A percentile compares a stretch with the other conserved stretches of the same genome.
Conservation (phyloP, 2,113 vertebrate genomes). For the Passer montanus region DNA sequence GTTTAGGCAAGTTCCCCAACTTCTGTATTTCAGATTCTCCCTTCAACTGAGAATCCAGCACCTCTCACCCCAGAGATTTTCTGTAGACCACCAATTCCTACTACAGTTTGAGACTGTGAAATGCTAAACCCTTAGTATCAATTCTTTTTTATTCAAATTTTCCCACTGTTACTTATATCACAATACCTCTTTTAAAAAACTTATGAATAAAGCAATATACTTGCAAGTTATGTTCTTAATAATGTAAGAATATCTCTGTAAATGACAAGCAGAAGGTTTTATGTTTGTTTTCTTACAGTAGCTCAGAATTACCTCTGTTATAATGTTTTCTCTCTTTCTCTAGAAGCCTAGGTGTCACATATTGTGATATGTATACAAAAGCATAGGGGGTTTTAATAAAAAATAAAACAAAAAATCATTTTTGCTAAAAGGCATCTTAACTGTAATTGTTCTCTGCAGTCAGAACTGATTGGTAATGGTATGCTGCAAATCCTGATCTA, state of each 20-base stretch:
- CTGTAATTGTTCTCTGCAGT: constrained; percentile 56
- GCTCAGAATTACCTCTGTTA: background rate
- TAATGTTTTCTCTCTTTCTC: background rate
- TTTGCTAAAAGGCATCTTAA: constrained; percentile 22
- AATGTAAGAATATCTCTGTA: background rate
- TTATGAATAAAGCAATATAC: background rate
- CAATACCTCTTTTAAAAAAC: background rate
- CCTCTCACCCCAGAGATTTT: background rate
- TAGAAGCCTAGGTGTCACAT: background rate
- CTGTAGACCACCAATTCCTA: background rate
- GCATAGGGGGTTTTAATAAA: background rate
- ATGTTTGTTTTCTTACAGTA: background rate
- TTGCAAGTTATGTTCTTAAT: background rate
- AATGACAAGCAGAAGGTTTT: background rate
- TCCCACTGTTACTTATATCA: background rate
- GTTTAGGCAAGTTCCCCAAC: background rate
- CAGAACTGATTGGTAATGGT: constrained; percentile 66
- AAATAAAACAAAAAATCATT: background rate
- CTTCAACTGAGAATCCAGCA: background rate
- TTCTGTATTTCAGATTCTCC: background rate
- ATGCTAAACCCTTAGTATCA: background rate
- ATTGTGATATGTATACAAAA: background rate
- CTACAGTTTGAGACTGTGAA: background rate
- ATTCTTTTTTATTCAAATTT: background rate
- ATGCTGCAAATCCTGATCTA: constrained; percentile 72